These are phyloP conservation scores for Shinisaurus crocodilurus DNA, from an alignment of 2,113 vertebrate genomes.

Conservation along the genomic window DNA sequence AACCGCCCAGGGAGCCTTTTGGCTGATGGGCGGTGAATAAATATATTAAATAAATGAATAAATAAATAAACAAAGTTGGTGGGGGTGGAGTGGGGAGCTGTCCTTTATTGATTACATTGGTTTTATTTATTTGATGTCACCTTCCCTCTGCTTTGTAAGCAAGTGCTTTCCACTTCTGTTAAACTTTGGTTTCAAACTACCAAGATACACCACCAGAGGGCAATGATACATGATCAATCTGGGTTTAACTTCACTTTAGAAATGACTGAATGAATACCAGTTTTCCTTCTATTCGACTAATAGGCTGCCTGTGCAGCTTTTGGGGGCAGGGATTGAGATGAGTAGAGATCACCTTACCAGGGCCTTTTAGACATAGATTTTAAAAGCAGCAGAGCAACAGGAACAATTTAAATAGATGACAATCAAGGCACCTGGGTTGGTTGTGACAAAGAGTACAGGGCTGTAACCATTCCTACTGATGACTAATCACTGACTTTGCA, in stretches of 20 bases:
- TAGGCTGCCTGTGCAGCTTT: neutral
- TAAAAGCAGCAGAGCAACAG: neutral
- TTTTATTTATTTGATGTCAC: slow-evolving; percentile 28
- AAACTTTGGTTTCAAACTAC: slow-evolving; percentile 12
- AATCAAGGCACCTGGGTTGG: neutral
- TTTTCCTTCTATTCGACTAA: neutral
- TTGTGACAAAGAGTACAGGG: fast-evolving
- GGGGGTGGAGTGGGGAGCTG: neutral
- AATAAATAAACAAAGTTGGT: too few species aligned
- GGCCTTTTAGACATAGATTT: neutral
- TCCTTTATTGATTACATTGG: neutral
- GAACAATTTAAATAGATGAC: fast-evolving
- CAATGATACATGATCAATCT: slow-evolving; percentile 37
- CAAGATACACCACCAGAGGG: slow-evolving; percentile 72
- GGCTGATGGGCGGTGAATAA: too few species aligned
- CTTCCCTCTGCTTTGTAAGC: neutral
- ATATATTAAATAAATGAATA: too few species aligned
- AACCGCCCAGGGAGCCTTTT: too few species aligned
- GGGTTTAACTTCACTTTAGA: fast-evolving
- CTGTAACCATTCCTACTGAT: neutral
- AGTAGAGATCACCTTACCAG: neutral
- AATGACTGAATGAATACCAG: neutral
- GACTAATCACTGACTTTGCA: neutral
- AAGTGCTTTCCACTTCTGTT: fast-evolving
- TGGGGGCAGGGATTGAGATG: neutral